Evolutionary conservation across 2,888 invertebrate species (phyloP), one percentile per base, ranked within the genome.

Genomic region (Gordius sp.): DNA sequence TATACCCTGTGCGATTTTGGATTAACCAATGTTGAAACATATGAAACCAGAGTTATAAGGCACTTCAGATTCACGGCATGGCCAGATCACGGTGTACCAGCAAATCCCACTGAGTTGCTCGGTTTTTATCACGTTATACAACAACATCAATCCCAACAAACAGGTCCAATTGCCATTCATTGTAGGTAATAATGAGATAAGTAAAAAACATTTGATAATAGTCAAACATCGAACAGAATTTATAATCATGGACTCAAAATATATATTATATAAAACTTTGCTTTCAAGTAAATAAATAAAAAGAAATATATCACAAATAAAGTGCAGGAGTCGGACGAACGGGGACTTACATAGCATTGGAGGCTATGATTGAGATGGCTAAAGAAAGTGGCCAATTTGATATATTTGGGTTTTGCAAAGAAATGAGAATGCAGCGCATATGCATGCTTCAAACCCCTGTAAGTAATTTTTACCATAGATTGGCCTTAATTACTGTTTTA

Each of bases 41-140:
- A 47, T 20, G 47, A 47, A 47, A 47, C 47, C 23, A 8, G 20
- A 20, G 20, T 47, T n/a, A 47, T 47, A 18, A 8, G 47, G 20
- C 47, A 47, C 20, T 47, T 47, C 47, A 8, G 97, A 71, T 97
- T 93, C 68, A 97, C 93, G 0, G 93, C 93, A 2, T 97, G 97
- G 97, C 93, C 97, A 1, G 97, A 99, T 71, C 97, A 97, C 66
- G 93, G 76, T 1, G 93, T 97, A 1, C 93, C 97, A 1, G 93
- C 93, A 68, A 91, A 93, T 71, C 91, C 97, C 0, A 93, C 93
- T 0, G 93, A 93, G 0, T 87, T 97, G 73, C 74, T 97, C 62
- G 87, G 91, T 72, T 47, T 47, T 47, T 47, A 47, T 23, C 13
- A 47, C 47, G 47, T 47, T 47, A 47, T 20, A 4, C 13, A 47